phyloP scores from a whole-genome alignment of 2,797 vertebrate genomes.

The Dromococcyx pavoninus region DNA sequence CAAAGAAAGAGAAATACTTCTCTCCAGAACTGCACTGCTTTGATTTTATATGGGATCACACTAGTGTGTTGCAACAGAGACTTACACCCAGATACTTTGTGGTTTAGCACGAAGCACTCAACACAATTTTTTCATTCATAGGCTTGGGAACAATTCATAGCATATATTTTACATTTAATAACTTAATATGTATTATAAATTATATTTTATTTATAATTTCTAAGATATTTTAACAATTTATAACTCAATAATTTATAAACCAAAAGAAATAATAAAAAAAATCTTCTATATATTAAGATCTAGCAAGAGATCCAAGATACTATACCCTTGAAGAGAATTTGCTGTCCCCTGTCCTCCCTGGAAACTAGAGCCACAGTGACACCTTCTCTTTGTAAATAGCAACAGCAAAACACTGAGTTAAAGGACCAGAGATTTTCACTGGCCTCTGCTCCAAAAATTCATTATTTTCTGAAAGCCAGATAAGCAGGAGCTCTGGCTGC shows the following conservation, averaged over 20 bases:
- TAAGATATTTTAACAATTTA: not conserved
- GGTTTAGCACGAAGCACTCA: not conserved
- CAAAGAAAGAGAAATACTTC: not conserved
- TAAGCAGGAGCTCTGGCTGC: conserved; percentile 42
- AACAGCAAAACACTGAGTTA: not conserved
- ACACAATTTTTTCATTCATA: not conserved
- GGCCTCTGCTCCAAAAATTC: conserved; percentile 6
- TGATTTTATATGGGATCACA: not conserved
- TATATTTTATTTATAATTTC: not conserved
- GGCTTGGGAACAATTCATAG: not conserved
- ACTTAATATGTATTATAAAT: not conserved
- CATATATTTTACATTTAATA: not conserved
- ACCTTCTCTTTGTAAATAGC: conserved; percentile 7
- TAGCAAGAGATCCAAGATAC: not conserved
- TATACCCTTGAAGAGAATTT: not conserved
- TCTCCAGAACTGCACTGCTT: not conserved
- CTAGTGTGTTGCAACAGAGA: accelerated
- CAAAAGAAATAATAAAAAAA: not conserved
- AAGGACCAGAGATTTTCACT: conserved; percentile 11
- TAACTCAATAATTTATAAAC: not conserved
- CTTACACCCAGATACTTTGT: not conserved
- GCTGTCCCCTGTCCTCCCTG: not conserved
- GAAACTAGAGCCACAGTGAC: not conserved
- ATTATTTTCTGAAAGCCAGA: conserved; percentile 24
- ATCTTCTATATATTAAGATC: not conserved